Percentiles rank a stretch among this genome's conserved stretches.
These are phyloP conservation scores for Andrena bicolor DNA, from an alignment of 2,888 invertebrate species.

Conservation along the genomic window DNA sequence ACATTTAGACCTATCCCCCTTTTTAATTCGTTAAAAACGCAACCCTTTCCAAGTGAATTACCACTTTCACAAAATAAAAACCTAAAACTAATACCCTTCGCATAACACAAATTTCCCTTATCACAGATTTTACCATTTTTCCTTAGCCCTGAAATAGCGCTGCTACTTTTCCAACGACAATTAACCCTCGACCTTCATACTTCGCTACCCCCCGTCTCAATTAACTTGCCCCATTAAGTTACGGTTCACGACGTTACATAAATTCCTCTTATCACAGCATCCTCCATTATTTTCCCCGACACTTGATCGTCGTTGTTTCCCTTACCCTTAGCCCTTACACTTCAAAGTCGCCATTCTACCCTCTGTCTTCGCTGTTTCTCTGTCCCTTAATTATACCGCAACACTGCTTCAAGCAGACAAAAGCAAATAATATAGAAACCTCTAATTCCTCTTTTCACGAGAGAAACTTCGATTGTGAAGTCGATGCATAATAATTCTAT, in stretches of 20 bases:
- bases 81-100: background rate
- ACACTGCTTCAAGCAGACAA: no score
- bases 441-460: no score
- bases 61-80: background rate
- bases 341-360: background rate
- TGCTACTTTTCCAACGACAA: background rate
- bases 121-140: background rate
- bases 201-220: background rate
- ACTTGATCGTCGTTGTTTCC: constrained; percentile 11
- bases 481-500: background rate
- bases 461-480: background rate
- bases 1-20: no score
- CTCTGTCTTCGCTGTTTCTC: background rate
- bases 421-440: no score
- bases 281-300: constrained; percentile 6
- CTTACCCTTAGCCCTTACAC: background rate
- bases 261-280: constrained; percentile 22
- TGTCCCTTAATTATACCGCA: background rate
- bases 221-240: constrained; percentile 10
- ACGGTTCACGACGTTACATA: constrained; percentile 10
- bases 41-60: no score
- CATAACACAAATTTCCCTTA: background rate
- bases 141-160: background rate
- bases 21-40: no score
- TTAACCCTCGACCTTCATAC: constrained; percentile 19